Evolutionary conservation across 2,797 vertebrate species (phyloP), one percentile per base, ranked within the genome.

Genomic region (Fistularia commersonii): DNA sequence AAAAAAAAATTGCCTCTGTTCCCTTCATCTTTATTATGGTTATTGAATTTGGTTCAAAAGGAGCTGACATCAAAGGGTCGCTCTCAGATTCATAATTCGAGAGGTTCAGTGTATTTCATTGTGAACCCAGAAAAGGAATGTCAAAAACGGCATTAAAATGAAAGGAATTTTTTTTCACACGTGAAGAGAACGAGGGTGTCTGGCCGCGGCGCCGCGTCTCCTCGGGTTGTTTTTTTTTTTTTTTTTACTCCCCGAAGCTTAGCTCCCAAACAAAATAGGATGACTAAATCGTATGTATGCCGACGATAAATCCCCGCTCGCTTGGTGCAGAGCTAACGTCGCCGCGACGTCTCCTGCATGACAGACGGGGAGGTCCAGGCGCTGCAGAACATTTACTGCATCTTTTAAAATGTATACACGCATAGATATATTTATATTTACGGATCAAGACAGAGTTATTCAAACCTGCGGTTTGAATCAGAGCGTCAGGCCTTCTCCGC

Each of bases 41-140:
- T 90, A 88, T 88, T 89, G 87, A 87, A 90, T 90, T 87, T 79
- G 80, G 85, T 89, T 89, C 84, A 88, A 88, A 90, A 88, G 87
- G 75, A 87, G 74, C 84, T 66, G 80, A 83, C 88, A 84, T 90
- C 89, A 90, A 90, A 90, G 85, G 75, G 58, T 54, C 62, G 68
- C 71, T 73, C 70, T 34, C 61, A 86, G 85, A 89, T 85, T 84
- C 84, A 85, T 80, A 83, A 90, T 86, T 84, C 64, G 68, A 72
- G 62, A 76, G 72, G 76, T 84, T 82, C 76, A 69, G 61, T 74
- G 77, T 78, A 66, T 83, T 87, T 79, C 78, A 85, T 84, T 85
- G 80, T 81, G 72, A 65, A 69, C 54, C 61, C 56, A 53, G 61
- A 73, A 66, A 71, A 78, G 72, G 69, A 84, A 86, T 79, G 80